A percentile compares a stretch with the other conserved stretches of the same genome.
Evolutionary conservation across 2,888 invertebrate genomes (phyloP).

Genomic region (Philaethria dido): DNA sequence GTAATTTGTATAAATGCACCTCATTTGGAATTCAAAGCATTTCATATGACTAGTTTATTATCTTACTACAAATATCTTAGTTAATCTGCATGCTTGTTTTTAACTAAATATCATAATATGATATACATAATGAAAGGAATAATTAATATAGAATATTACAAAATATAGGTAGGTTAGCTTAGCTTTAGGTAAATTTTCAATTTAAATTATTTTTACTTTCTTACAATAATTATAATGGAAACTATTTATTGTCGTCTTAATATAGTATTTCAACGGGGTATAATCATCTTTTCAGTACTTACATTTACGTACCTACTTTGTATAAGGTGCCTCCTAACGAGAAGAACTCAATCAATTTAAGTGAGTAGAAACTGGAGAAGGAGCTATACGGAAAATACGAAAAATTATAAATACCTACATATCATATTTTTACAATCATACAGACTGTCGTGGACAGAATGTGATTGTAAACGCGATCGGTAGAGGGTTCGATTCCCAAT

Average conservation of each 20-base stretch:
- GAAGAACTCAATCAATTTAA: too few relatives aligned
- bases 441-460: too few relatives aligned
- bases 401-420: too few relatives aligned
- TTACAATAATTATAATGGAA: neutral
- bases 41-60: neutral
- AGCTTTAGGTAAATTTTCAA: neutral
- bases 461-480: too few relatives aligned
- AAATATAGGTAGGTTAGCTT: neutral
- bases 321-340: too few relatives aligned
- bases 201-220: neutral
- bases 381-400: too few relatives aligned
- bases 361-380: too few relatives aligned
- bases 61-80: neutral
- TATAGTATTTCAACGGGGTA: neutral
- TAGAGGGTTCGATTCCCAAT: too few relatives aligned
- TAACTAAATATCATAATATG: neutral
- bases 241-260: neutral
- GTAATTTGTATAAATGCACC: neutral
- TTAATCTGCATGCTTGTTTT: constrained; percentile 7
- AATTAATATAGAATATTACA: neutral
- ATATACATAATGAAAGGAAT: neutral
- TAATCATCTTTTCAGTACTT: too few relatives aligned
- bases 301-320: too few relatives aligned
- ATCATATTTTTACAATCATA: too few relatives aligned
- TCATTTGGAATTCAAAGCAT: neutral